Evolutionary conservation across 1,140 invertebrate species (phyloP).

Genomic region (Aleiodes sp.): DNA sequence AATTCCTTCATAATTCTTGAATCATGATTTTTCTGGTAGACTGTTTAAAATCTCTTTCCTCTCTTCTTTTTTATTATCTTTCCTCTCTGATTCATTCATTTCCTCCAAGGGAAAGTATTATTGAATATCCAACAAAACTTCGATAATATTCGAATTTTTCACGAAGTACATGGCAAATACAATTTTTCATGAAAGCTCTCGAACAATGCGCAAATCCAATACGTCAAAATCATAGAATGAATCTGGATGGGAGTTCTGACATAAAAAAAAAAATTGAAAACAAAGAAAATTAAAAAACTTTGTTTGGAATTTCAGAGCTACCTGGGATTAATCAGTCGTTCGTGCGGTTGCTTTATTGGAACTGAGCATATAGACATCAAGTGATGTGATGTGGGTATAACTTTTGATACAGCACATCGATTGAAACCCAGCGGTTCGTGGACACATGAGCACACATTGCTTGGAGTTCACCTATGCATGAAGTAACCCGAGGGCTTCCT

Average conservation of each 20-base stretch:
- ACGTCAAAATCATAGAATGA: not conserved
- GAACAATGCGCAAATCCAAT: not conserved
- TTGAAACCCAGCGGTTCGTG: not conserved
- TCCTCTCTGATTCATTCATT: not conserved
- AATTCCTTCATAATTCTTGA: not conserved
- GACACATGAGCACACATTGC: slow-evolving; percentile 20
- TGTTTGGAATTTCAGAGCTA: not conserved
- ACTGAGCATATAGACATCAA: not conserved
- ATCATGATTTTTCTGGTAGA: too few species aligned
- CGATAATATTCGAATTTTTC: too few species aligned
- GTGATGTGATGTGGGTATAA: slow-evolving; percentile 7
- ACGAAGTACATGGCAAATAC: too few species aligned
- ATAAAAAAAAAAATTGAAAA: not conserved
- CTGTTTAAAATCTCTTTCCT: too few species aligned
- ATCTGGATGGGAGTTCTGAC: not conserved
- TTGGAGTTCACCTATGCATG: slow-evolving; percentile 23
- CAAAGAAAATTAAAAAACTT: slow-evolving; percentile 15
- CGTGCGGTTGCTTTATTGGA: slow-evolving; percentile 1
- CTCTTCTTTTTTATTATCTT: too few species aligned
- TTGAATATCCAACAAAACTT: not conserved
- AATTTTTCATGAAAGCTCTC: too few species aligned
- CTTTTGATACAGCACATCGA: slow-evolving; percentile 19
- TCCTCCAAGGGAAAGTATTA: not conserved
- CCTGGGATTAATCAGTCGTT: slow-evolving; percentile 13
- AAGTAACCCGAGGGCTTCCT: slow-evolving; percentile 10